A percentile compares a stretch with the other conserved stretches of the same genome.
Evolutionary conservation across 2,888 invertebrate genomes (phyloP).

Genomic region (Drosophila meridiana): DNA sequence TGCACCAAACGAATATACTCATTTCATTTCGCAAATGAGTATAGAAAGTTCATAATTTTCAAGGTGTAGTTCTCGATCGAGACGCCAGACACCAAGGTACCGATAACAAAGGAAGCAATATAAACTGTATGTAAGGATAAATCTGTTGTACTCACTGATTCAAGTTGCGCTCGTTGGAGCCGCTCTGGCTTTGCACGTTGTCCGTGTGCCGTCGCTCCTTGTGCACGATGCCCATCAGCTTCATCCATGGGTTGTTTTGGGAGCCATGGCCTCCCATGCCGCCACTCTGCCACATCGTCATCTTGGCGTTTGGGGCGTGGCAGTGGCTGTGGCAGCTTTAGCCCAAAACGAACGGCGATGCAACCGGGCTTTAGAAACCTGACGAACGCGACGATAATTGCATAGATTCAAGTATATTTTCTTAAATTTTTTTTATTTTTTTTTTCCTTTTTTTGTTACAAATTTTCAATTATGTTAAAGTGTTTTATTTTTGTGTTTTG

Average conservation of each 20-base stretch:
- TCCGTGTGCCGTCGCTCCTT: constrained; percentile 90
- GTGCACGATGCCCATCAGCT: constrained; percentile 92
- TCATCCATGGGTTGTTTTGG: constrained; percentile 93
- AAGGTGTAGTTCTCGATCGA: not conserved
- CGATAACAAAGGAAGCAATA: not conserved
- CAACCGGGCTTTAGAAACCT: constrained; percentile 46
- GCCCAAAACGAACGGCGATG: constrained; percentile 36
- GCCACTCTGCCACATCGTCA: constrained; percentile 92
- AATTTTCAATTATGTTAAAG: constrained; percentile 5
- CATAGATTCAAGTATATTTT: constrained; percentile 19
- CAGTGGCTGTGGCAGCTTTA: constrained; percentile 33
- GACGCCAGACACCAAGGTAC: not conserved
- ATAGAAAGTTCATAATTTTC: not conserved
- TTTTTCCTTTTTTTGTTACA: not conserved
- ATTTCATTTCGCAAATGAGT: not conserved
- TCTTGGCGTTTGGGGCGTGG: constrained; percentile 80
- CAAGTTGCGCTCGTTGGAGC: constrained; percentile 88
- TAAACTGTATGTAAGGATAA: not conserved
- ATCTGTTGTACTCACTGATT: constrained; percentile 88
- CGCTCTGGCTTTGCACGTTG: constrained; percentile 86
- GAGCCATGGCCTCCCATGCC: constrained; percentile 91
- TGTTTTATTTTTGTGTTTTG: not conserved
- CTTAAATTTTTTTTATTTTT: not conserved
- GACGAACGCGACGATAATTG: constrained; percentile 32
- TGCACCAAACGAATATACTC: not conserved